Evolutionary conservation across 2,888 invertebrate genomes (phyloP), one percentile per base, ranked within the genome.

Genomic region (Agrotis segetum): DNA sequence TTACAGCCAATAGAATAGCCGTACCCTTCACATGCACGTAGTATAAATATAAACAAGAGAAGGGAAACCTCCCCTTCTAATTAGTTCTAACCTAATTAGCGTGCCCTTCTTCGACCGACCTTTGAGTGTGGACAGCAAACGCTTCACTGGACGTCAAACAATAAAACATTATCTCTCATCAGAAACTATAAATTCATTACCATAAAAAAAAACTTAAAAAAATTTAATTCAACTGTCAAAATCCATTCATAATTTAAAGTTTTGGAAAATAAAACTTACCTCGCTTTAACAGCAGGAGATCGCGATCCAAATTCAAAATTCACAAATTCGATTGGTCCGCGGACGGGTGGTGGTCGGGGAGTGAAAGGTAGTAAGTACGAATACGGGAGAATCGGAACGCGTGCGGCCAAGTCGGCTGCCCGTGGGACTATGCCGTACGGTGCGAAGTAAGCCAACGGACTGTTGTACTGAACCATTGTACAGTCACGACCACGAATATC

Each of bases 31-130:
- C 74, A 81, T 70, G 75, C 74, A 80, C 71, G 55, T 67, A 60
- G 68, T 86, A 89, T 89, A 90, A 89, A 90, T 89, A 91, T 88
- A 88, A 89, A 88, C 87, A 85, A 71, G 76, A 66, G 72, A 67
- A 82, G 87, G 82, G 89, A 89, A 88, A 89, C 88, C 88, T 85
- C 87, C 88, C 85, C 87, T 79, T 82, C 89, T 92, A 92, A 93
- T 94, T 94, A 93, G 86, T 94, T 93, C 93, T 94, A 94, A 93
- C 93, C 94, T 93, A 93, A 93, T 94, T 94, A 93, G 88, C 85
- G 75, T 73, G 82, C 85, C 89, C 87, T 88, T 87, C 88, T 88
- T 86, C 74, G 63, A 24, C 85, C 87, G 87, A 85, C 89, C 89
- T 89, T 89, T 87, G 79, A 83, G 77, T 78, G 75, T 72, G 49